phyloP scores from a whole-genome alignment of 2,888 invertebrate species.

The Pediacus dermestoides region DNA sequence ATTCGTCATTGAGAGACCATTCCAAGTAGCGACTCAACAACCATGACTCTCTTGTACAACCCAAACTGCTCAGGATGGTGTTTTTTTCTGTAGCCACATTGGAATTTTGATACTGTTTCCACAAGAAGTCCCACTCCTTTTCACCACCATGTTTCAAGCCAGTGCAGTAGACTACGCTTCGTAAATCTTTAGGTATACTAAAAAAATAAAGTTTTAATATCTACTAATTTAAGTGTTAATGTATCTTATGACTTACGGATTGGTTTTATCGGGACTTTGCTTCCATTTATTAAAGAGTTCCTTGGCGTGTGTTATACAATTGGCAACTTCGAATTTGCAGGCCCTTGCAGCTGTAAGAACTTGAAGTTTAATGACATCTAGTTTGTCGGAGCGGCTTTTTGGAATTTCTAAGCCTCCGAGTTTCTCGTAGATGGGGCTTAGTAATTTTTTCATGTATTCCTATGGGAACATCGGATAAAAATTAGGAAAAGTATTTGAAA shows the following conservation, averaged over 20 bases:
- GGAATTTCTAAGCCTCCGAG: conserved; percentile 55
- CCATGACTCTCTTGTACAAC: conserved; percentile 81
- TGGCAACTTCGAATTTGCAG: conserved; percentile 69
- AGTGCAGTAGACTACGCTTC: conserved; percentile 81
- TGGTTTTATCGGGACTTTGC: conserved; percentile 66
- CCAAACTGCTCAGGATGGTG: conserved; percentile 70
- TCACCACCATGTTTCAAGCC: conserved; percentile 80
- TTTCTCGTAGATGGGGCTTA: conserved; percentile 60
- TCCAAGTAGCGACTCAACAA: conserved; percentile 75
- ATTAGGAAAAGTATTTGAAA: too few species aligned
- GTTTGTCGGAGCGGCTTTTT: conserved; percentile 49
- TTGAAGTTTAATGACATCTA: conserved; percentile 62
- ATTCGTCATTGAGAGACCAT: conserved; percentile 66
- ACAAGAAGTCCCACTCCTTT: conserved; percentile 85
- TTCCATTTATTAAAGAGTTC: conserved; percentile 74
- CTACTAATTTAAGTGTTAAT: neutral
- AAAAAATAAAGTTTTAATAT: conserved; percentile 16
- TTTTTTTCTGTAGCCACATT: conserved; percentile 81
- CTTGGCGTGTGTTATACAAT: conserved; percentile 71
- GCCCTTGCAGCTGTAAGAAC: conserved; percentile 59
- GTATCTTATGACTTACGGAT: conserved; percentile 61
- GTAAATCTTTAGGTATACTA: conserved; percentile 80
- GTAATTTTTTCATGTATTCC: conserved; percentile 63
- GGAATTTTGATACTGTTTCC: conserved; percentile 70
- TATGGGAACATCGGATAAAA: too few species aligned